Evolutionary conservation across 1,140 invertebrate genomes (phyloP).

Genomic region (Galleria mellonella): DNA sequence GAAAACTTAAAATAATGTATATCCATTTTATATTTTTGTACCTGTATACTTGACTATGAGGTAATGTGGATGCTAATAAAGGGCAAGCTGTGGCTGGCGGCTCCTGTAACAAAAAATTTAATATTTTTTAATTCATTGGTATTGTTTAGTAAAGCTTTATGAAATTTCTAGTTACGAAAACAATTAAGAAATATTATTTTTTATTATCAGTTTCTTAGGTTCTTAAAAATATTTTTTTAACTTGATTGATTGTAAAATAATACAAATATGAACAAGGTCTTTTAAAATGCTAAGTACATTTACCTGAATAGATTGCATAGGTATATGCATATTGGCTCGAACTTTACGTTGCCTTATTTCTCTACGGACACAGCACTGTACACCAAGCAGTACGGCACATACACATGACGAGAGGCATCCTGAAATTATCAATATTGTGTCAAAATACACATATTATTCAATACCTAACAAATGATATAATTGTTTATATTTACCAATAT

Average conservation of each 20-base stretch:
- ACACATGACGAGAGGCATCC: constrained; percentile 75
- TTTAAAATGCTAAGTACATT: no score
- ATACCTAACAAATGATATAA: neutral
- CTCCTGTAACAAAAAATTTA: constrained; percentile 30
- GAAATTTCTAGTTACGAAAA: no score
- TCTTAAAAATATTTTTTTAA: no score
- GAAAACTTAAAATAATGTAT: no score
- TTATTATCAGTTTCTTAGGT: no score
- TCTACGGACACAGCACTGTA: constrained; percentile 77
- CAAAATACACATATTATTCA: neutral
- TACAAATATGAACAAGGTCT: no score
- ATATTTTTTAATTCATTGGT: no score
- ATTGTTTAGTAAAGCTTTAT: no score
- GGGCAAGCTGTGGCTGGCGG: constrained; percentile 44
- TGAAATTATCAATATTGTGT: constrained; percentile 13
- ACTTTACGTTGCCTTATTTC: constrained; percentile 72
- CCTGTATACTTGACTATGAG: constrained; percentile 62
- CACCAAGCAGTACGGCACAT: constrained; percentile 74
- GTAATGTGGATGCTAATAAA: constrained; percentile 48
- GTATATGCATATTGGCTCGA: constrained; percentile 59
- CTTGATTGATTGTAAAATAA: no score
- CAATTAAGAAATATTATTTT: no score
- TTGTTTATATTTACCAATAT: constrained; percentile 70
- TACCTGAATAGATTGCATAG: constrained; percentile 65
- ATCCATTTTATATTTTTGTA: no score